Conservation (phyloP, 2,888 invertebrate species). For the Arenicola marina region DNA sequence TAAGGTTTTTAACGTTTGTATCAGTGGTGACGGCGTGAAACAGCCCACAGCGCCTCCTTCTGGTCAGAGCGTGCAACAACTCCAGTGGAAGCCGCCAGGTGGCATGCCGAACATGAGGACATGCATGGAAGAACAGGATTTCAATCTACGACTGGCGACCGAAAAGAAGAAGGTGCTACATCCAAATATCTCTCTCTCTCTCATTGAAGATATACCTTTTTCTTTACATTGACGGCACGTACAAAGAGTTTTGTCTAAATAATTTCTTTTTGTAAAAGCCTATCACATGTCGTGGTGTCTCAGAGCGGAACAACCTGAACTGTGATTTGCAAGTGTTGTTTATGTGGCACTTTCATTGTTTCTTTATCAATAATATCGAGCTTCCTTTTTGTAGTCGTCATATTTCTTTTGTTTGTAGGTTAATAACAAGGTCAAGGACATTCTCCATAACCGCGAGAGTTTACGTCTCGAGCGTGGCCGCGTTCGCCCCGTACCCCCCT, state of each 20-base stretch:
- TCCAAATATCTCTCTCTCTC: no score
- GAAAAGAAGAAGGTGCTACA: constrained; percentile 47
- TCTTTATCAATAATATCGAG: background rate
- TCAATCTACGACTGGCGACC: constrained; percentile 43
- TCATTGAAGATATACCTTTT: no score
- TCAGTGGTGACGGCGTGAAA: no score
- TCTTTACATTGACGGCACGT: no score
- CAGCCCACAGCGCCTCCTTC: no score
- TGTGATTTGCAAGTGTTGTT: background rate
- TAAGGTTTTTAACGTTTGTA: no score
- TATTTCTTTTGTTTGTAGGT: background rate
- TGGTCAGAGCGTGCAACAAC: no score
- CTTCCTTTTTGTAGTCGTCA: background rate
- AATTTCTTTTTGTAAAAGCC: no score
- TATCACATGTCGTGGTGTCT: no score
- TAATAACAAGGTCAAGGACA: background rate
- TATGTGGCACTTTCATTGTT: background rate
- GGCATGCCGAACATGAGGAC: constrained; percentile 6
- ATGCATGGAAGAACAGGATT: constrained; percentile 42
- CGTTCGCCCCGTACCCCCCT: background rate
- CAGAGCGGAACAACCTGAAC: no score
- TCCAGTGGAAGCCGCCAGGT: no score
- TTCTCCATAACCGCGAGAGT: background rate
- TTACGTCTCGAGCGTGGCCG: background rate
- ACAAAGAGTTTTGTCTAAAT: no score